Conservation (phyloP, 2,888 invertebrate genomes). For the Brachypalpus laphriformis region DNA sequence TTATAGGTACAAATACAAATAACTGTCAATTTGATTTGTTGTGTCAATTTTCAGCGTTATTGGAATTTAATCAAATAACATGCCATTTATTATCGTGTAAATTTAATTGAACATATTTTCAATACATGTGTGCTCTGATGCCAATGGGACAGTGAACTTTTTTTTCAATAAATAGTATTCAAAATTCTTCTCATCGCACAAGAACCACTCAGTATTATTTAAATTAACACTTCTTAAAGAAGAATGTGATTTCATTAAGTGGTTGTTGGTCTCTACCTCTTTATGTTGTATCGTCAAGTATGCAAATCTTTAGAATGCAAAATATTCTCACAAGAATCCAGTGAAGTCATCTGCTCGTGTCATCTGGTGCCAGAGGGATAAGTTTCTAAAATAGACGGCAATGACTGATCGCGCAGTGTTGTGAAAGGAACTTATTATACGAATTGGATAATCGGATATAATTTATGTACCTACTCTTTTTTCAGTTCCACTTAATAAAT, state of each 20-base stretch:
- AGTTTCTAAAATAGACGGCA: not conserved
- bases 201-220: not conserved
- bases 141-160: not conserved
- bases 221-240: not conserved
- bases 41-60: not conserved
- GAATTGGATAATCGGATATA: not conserved
- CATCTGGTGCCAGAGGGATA: constrained; percentile 6
- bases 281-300: not conserved
- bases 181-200: not conserved
- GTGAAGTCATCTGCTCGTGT: not conserved
- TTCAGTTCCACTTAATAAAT: not conserved
- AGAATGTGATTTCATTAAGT: not conserved
- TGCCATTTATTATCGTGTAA: not conserved
- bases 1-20: not conserved
- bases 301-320: not conserved
- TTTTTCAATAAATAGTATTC: not conserved
- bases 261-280: not conserved
- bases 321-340: constrained; percentile 3
- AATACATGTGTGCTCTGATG: not conserved
- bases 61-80: not conserved
- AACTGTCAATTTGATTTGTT: not conserved
- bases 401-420: not conserved
- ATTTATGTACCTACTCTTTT: not conserved
- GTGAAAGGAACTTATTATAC: not conserved
- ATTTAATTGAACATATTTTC: not conserved